A percentile compares a stretch with the other conserved stretches of the same genome.
These are phyloP conservation scores for Nibea albiflora DNA, from an alignment of 2,113 vertebrate species.

Conservation along the genomic window DNA sequence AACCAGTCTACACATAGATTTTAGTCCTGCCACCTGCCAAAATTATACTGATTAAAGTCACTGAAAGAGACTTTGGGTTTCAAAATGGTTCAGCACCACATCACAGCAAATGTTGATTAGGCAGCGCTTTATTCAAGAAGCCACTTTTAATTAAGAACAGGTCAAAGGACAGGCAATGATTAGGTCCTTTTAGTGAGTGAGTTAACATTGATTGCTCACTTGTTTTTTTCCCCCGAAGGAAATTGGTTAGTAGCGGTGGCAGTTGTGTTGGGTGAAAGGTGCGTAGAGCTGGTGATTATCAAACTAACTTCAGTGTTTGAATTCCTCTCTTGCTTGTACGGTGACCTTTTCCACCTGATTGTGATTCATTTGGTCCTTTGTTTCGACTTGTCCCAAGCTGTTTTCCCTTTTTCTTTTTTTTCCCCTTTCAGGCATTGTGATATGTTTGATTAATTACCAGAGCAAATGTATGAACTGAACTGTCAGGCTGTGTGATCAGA, in stretches of 20 bases:
- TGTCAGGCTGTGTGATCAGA: not conserved
- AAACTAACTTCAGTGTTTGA: slow-evolving; percentile 1
- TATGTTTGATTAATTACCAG: slow-evolving; percentile 24
- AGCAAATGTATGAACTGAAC: slow-evolving; percentile 2
- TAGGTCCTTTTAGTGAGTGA: not conserved
- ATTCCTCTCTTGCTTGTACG: not conserved
- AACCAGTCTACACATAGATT: not conserved
- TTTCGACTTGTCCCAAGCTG: not conserved
- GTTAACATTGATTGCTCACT: not conserved
- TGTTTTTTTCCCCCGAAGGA: not conserved
- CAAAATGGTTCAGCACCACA: not conserved
- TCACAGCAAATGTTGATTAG: not conserved
- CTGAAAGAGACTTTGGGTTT: not conserved
- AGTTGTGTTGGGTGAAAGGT: not conserved
- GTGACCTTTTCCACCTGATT: not conserved
- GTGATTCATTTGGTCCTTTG: slow-evolving; percentile 37
- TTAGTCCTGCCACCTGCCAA: not conserved
- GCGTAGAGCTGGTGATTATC: not conserved
- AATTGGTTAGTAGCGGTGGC: not conserved
- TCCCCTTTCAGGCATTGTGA: not conserved
- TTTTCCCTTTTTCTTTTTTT: not conserved
- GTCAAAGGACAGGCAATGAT: not conserved
- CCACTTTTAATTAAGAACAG: not conserved
- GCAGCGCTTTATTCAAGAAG: not conserved
- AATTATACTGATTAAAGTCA: not conserved